These are phyloP conservation scores for Amblyopsis hoosieri DNA, from an alignment of 2,797 vertebrate genomes.

Conservation along the genomic window DNA sequence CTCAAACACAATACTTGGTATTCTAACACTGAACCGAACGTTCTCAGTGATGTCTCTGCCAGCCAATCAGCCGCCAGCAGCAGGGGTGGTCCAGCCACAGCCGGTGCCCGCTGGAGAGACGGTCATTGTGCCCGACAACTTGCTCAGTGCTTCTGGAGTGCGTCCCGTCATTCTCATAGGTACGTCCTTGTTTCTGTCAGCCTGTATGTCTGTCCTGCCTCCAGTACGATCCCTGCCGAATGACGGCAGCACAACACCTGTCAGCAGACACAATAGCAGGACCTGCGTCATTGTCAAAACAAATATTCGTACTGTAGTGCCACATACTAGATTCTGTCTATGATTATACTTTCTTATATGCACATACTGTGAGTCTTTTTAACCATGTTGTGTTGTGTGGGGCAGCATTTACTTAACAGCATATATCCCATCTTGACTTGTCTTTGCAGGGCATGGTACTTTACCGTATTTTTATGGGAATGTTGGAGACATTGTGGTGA, in stretches of 20 bases:
- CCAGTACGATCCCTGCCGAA: not conserved
- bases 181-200: conserved; percentile 48
- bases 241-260: not conserved
- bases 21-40: not conserved
- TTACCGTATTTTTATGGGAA: conserved; percentile 99
- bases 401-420: not conserved
- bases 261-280: no score
- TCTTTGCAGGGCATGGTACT: conserved; percentile 88
- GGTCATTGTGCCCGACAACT: conserved; percentile 95
- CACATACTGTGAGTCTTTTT: no score
- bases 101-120: conserved; percentile 93
- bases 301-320: no score
- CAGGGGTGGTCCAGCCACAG: conserved; percentile 92
- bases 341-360: no score
- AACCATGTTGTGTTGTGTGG: not conserved
- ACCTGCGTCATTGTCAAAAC: no score
- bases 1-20: not conserved
- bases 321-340: no score
- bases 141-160: conserved; percentile 90
- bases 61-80: conserved; percentile 82
- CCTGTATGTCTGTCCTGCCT: not conserved
- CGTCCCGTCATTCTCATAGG: conserved; percentile 98
- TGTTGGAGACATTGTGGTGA: conserved; percentile 95
- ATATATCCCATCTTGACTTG: not conserved
- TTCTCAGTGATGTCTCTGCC: conserved; percentile 79